Evolutionary conservation across 2,797 vertebrate genomes (phyloP).

Genomic region (Lagothrix lagotricha): DNA sequence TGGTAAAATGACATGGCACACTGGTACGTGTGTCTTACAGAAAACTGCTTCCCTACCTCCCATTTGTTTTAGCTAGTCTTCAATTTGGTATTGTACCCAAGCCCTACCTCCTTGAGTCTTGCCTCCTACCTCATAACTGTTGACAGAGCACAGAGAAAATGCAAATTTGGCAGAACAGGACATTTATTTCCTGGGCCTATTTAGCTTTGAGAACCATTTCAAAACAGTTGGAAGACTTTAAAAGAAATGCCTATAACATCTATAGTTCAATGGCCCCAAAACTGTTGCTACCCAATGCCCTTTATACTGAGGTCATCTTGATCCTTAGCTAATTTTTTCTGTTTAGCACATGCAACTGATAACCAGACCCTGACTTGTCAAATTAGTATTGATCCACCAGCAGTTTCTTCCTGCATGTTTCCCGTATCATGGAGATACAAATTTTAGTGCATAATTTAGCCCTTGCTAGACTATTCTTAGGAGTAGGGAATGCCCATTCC

Average conservation of each 20-base stretch:
- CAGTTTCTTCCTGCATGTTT: not conserved
- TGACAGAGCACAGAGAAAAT: not conserved
- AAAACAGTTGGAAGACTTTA: constrained; percentile 24
- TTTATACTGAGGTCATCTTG: not conserved
- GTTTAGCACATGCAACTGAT: not conserved
- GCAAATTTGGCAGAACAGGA: not conserved
- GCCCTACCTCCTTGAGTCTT: too few species aligned
- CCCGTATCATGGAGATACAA: not conserved
- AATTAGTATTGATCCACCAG: not conserved
- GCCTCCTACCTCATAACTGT: not conserved
- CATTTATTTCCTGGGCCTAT: not conserved
- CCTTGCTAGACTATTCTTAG: not conserved
- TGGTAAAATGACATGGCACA: too few species aligned
- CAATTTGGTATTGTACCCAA: too few species aligned
- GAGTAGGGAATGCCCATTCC: not conserved
- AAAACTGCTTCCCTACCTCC: too few species aligned
- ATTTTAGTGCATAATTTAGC: not conserved
- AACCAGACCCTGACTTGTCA: not conserved
- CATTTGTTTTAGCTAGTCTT: too few species aligned
- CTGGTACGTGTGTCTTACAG: rapidly evolving
- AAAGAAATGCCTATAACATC: not conserved
- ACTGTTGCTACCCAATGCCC: not conserved
- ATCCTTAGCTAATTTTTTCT: not conserved
- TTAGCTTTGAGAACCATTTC: constrained; percentile 10
- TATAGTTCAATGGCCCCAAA: not conserved